Evolutionary conservation across 2,888 invertebrate genomes (phyloP), one percentile per base, ranked within the genome.

Genomic region (Pheosia gnoma): DNA sequence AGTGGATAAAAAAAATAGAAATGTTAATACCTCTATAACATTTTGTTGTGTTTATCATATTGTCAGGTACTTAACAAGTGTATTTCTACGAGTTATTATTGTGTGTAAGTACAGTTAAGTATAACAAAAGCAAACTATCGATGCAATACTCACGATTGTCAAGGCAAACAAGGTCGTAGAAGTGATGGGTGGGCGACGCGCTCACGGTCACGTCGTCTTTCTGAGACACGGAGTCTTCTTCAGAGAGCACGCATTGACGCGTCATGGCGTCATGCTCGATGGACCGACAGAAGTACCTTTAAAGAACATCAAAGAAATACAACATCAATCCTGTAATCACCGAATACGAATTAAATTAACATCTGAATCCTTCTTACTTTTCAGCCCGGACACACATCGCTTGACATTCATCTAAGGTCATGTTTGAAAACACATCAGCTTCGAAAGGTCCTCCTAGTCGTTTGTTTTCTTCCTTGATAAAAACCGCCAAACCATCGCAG

Each of bases 381-480:
- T 98, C 97, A 11, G 97, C 97, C 63, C 97, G 94, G 53, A 98
- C 95, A 83, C 98, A 98, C 95, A 97, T 96, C 3, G 96, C 96
- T 86, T 98, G 97, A 79, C 98, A 98, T 90, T 98, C 98, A 74
- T 97, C 97, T 68, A 98, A 90, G 4, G 97, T 97, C 88, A 98
- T 95, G 82, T 98, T 97, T 57, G 96, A 96, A 82, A 97, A 97
- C 49, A 97, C 96, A 82, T 98, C 98, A 49, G 97, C 97, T 87
- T 98, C 97, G 83, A 98, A 98, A 5, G 98, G 97, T 54, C 98
- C 98, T 39, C 97, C 97, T 6, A 98, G 94, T 45, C 97, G 95
- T 86, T 97, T 97, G 83, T 97, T 97, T 89, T 97, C 97, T 90
- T 98, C 98, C 87, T 98, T 98, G 45, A 98, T 97, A 82, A 98